Evolutionary conservation across 2,113 vertebrate species (phyloP), one percentile per base, ranked within the genome.

Genomic region (Lagopus muta): DNA sequence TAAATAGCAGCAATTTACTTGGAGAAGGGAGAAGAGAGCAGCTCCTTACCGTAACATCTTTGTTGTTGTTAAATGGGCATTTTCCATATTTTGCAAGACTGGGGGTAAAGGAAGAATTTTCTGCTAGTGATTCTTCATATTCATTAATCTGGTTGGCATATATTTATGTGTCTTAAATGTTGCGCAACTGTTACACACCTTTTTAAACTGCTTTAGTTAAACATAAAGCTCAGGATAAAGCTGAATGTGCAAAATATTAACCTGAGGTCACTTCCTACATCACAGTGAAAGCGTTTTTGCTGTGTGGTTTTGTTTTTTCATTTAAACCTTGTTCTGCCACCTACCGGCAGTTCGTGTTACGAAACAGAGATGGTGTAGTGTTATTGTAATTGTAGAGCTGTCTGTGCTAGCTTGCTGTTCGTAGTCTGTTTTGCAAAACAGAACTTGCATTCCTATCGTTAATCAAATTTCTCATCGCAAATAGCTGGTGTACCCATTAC

Each of bases 361-460:
- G 18, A 61, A 25, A 13, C 3, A 7, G 52, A 34, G 36, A 11
- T 25, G 10, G 9, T 0, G 1, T 47, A 7, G 0, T 0, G 0
- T 36, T n/a, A 0, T 14, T 60, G 38, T 45, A 17, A 1, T 45
- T 25, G 7, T 10, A 3, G 42, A 30, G 21, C 10, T 65, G 5
- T 30, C 28, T 27, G 30, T 16, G 40, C 72, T 30, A 4, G 19
- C n/a, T 40, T 66, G 61, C 70, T 67, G 7, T 55, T 48, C 45
- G 64, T 64, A 32, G 7, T 34, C 45, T 66, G 66, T 58, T 82
- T 22, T 75, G 30, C 38, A 27, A 20, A 65, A 48, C 0, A 22
- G 67, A n/a, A 15, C 65, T 70, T 20, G 21, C 32, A 32, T 84
- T 82, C 58, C 19, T 70, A 12, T 54, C 65, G 3, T 36, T 70